These are phyloP conservation scores for Enteromius treurensis DNA, from an alignment of 2,797 vertebrate genomes.

Conservation along the genomic window DNA sequence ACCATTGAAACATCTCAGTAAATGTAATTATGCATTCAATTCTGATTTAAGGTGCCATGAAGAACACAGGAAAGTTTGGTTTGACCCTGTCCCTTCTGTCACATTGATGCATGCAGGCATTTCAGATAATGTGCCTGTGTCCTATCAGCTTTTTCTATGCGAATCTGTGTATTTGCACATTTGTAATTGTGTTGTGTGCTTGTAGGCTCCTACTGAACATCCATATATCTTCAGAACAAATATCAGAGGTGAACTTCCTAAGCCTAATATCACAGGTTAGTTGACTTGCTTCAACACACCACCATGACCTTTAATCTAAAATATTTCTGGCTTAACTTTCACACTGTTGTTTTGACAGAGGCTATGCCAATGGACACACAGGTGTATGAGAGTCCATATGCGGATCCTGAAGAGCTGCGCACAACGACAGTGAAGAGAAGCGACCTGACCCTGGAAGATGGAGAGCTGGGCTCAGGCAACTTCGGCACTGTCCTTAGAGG, in stretches of 20 bases:
- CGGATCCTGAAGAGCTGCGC: constrained; percentile 92
- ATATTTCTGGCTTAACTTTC: not conserved
- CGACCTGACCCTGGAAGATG: constrained; percentile 86
- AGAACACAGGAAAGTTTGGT: constrained; percentile 55
- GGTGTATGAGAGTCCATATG: constrained; percentile 95
- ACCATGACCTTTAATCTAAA: not conserved
- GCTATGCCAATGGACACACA: constrained; percentile 94
- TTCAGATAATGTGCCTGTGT: constrained; percentile 28
- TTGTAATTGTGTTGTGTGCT: constrained; percentile 33
- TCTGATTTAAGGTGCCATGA: constrained; percentile 55
- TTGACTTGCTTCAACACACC: not conserved
- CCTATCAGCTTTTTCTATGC: constrained; percentile 8
- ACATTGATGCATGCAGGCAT: constrained; percentile 33
- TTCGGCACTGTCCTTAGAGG: constrained; percentile 95
- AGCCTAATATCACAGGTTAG: constrained; percentile 25
- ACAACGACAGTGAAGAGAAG: constrained; percentile 85
- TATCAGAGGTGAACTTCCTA: not conserved
- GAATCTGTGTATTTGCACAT: constrained; percentile 7
- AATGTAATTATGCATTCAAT: constrained; percentile 23
- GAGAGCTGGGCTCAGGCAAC: constrained; percentile 94
- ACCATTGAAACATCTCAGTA: constrained; percentile 11
- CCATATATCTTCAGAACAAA: constrained; percentile 10
- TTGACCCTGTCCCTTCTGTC: constrained; percentile 39
- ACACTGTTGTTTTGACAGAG: constrained; percentile 39
- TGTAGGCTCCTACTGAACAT: constrained; percentile 20